phyloP scores from a whole-genome alignment of 2,797 vertebrate genomes.

The Cuculus canorus region DNA sequence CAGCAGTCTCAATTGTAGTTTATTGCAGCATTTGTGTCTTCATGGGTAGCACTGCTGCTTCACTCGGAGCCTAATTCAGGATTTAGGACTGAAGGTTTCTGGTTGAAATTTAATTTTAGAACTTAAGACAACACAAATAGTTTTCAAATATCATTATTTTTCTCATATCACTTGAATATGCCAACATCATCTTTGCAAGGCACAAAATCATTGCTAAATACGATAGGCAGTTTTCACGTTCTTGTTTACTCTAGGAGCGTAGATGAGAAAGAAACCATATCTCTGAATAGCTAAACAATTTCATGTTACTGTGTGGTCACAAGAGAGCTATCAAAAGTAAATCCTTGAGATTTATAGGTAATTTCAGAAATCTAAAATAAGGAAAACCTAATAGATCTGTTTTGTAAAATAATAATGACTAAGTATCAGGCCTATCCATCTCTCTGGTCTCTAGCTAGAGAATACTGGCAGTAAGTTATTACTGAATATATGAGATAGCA shows the following conservation, averaged over 20 bases:
- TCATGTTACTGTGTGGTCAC: not conserved
- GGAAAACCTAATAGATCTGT: not conserved
- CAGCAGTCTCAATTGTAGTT: not conserved
- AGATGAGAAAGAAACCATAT: not conserved
- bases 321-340: not conserved
- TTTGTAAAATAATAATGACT: not conserved
- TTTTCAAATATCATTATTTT: not conserved
- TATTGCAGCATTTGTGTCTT: not conserved
- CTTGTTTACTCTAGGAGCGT: not conserved
- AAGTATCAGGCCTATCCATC: not conserved
- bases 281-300: not conserved
- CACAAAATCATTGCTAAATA: not conserved
- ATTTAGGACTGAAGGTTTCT: not conserved
- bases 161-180: not conserved
- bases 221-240: not conserved
- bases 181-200: not conserved
- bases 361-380: not conserved
- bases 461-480: not conserved
- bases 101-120: not conserved
- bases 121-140: not conserved
- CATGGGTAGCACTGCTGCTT: not conserved
- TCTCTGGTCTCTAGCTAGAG: not conserved
- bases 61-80: not conserved
- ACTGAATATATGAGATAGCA: not conserved
- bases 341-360: not conserved